Conservation (phyloP, 2,113 vertebrate genomes). For the Nanorana parkeri region DNA sequence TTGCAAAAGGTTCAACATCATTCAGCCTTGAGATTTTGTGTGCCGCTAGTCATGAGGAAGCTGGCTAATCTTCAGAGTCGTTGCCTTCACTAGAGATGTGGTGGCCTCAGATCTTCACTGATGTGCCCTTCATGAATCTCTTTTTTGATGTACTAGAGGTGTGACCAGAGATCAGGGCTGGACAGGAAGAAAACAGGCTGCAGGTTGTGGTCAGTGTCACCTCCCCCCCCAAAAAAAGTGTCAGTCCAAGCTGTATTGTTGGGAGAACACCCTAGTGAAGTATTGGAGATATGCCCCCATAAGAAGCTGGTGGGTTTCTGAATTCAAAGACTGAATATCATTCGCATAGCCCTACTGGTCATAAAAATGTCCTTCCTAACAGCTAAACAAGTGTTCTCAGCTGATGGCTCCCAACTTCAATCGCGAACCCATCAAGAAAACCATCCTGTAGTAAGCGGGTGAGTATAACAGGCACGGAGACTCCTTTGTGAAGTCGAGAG, state of each 20-base stretch:
- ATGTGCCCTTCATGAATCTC: background rate
- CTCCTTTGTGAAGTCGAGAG: background rate
- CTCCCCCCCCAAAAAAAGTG: background rate
- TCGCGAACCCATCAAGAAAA: background rate
- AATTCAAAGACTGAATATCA: background rate
- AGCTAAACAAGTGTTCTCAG: background rate
- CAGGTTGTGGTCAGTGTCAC: background rate
- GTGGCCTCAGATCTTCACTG: background rate
- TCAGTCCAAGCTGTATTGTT: background rate
- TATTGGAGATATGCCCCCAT: conserved; percentile 17
- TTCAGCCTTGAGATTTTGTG: conserved; percentile 31
- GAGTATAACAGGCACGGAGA: background rate
- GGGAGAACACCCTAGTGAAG: background rate
- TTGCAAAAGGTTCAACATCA: background rate
- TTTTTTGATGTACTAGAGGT: background rate
- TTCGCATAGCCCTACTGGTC: conserved; percentile 7
- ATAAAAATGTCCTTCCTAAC: conserved; percentile 3
- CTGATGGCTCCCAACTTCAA: background rate
- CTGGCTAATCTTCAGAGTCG: background rate
- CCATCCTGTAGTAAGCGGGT: background rate
- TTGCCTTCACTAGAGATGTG: background rate
- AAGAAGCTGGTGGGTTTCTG: conserved; percentile 36
- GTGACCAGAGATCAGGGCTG: background rate
- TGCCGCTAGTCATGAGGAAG: conserved; percentile 25
- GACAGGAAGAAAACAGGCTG: background rate